phyloP scores from a whole-genome alignment of 2,888 invertebrate species.

The Antheraea assamensis region DNA sequence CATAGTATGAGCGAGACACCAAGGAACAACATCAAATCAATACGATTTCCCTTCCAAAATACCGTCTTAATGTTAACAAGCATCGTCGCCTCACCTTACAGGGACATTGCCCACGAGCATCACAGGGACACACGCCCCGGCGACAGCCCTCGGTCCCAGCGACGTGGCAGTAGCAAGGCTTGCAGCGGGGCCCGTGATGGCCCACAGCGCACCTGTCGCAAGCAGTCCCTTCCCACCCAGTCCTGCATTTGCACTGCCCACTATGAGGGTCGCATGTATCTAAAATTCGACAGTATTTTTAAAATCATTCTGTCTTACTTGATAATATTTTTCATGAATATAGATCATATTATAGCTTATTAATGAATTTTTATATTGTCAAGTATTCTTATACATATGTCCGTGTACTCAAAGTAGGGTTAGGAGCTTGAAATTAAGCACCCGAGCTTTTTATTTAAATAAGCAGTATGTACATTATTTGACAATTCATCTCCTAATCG shows the following conservation, averaged over 20 bases:
- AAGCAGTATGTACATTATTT: too few relatives aligned
- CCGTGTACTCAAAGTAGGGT: too few relatives aligned
- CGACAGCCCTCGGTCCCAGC: slow-evolving; percentile 85
- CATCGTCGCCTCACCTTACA: slow-evolving; percentile 86
- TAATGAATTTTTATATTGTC: too few relatives aligned
- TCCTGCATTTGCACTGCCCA: slow-evolving; percentile 90
- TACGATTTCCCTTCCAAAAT: not conserved
- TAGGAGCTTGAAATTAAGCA: too few relatives aligned
- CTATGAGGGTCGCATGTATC: slow-evolving; percentile 83
- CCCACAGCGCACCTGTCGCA: slow-evolving; percentile 94
- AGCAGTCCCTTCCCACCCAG: slow-evolving; percentile 87
- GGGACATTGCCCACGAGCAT: slow-evolving; percentile 90
- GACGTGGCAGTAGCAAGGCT: slow-evolving; percentile 90
- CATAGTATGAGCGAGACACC: too few relatives aligned
- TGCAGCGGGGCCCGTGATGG: slow-evolving; percentile 94
- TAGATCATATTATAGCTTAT: too few relatives aligned
- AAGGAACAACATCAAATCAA: not conserved
- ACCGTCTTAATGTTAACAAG: not conserved
- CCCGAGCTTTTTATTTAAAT: too few relatives aligned
- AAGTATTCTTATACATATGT: too few relatives aligned
- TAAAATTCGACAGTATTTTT: slow-evolving; percentile 60
- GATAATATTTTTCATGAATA: too few relatives aligned
- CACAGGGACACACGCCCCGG: slow-evolving; percentile 86
- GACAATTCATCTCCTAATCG: too few relatives aligned
- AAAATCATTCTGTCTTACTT: too few relatives aligned